phyloP scores from a whole-genome alignment of 2,888 invertebrate species.

The Drosophila algonquin region DNA sequence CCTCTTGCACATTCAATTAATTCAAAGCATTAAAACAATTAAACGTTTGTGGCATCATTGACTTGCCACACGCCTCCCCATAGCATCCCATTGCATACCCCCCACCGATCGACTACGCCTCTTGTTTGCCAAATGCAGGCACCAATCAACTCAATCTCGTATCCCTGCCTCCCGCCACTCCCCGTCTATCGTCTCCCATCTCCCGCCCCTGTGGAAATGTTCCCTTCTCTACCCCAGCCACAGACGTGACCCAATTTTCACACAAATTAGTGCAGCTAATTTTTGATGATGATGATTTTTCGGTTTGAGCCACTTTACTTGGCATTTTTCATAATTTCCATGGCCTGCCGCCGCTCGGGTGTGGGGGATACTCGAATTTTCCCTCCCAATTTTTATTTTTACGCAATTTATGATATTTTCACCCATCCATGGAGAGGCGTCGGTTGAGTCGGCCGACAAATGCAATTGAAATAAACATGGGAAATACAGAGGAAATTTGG shows the following conservation, averaged over 20 bases:
- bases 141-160: constrained; percentile 38
- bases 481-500: constrained; percentile 40
- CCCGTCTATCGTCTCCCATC: no score
- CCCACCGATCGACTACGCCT: constrained; percentile 13
- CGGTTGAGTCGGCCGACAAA: constrained; percentile 48
- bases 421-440: constrained; percentile 14
- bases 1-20: constrained; percentile 67
- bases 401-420: constrained; percentile 62
- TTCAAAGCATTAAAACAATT: constrained; percentile 78
- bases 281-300: constrained; percentile 73
- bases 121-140: constrained; percentile 42
- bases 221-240: not conserved
- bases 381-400: constrained; percentile 46
- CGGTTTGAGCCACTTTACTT: constrained; percentile 62
- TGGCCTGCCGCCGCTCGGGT: constrained; percentile 17
- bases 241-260: constrained; percentile 68
- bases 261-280: constrained; percentile 78
- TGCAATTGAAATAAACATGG: constrained; percentile 78
- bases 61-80: constrained; percentile 60
- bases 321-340: constrained; percentile 75
- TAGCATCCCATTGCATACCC: not conserved
- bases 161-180: not conserved
- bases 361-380: constrained; percentile 1
- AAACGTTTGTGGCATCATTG: constrained; percentile 72
- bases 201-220: not conserved